Evolutionary conservation across 2,888 invertebrate genomes (phyloP).

Genomic region (Plutella xylostella): DNA sequence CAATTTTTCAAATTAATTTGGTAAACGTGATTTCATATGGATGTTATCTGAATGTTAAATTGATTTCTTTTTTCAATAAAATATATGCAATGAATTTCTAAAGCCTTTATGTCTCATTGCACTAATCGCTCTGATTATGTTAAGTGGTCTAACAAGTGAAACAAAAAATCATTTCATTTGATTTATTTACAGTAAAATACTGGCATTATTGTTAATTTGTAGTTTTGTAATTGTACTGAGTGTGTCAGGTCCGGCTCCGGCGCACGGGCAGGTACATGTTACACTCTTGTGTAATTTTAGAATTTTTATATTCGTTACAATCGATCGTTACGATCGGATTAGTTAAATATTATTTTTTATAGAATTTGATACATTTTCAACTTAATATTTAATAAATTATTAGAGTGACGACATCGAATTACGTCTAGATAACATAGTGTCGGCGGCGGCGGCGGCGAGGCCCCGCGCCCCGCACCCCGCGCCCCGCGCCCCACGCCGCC

Average conservation of each 20-base stretch:
- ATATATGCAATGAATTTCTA: conserved; percentile 31
- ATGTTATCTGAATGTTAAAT: conserved; percentile 46
- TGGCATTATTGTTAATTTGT: conserved; percentile 39
- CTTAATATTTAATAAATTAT: too few species aligned
- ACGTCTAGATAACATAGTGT: too few species aligned
- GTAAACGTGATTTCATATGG: conserved; percentile 32
- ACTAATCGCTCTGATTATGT: conserved; percentile 8
- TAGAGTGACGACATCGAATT: too few species aligned
- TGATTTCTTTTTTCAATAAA: conserved; percentile 62
- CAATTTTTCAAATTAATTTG: conserved; percentile 36
- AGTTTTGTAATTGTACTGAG: conserved; percentile 11
- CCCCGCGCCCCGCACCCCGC: too few species aligned
- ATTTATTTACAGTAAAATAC: conserved; percentile 66
- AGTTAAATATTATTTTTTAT: too few species aligned
- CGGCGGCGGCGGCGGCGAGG: too few species aligned
- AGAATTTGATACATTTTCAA: too few species aligned
- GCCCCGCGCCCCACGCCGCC: too few species aligned
- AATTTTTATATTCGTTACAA: too few species aligned
- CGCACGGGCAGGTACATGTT: too few species aligned
- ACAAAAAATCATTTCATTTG: conserved; percentile 38
- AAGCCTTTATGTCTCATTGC: conserved; percentile 16
- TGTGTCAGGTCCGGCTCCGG: conserved; percentile 1
- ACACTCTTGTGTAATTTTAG: too few species aligned
- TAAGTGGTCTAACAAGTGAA: conserved; percentile 31
- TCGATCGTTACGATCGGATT: too few species aligned